Base-by-base conservation (phyloP, 2,888 invertebrate species). In the Epinotia bilunana region DNA sequence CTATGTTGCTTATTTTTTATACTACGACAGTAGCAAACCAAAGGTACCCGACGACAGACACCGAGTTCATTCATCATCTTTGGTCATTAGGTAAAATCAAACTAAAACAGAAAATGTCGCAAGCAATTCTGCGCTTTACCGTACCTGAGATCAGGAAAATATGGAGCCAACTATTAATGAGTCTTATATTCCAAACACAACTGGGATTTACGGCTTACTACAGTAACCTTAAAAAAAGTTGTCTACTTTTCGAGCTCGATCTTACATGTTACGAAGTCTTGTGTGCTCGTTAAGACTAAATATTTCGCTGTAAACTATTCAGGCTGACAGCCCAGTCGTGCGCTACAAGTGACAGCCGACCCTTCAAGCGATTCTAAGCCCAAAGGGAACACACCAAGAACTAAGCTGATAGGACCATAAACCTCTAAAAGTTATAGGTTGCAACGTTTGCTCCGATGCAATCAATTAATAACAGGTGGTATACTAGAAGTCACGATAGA, bases 401-500 rank as follows among this genome's bases (percentile, higher is more conserved):
- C 53, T 7, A 53, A 18, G 39, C 18, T 33, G 13, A 55, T 43
- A 23, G 49, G 18, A 33, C 49, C 57, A 74, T 64, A 74, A 64
- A 74, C 20, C 7, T 60, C 28, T 16, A 55, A 53, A 61, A 69
- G 71, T 61, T 46, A 71, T 39, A 55, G 57, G 64, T 65, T 13
- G 60, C 65, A 60, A 65, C 18, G 67, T 60, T 65, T 67, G 78
- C 67, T 62, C 77, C 82, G 86, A 88, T 88, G 79, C 80, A 84
- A 89, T 88, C 88, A 89, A 90, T 89, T 88, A 90, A 88, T 89
- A 87, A 86, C 81, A 79, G 78, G 78, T 75, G 78, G 80, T 79
- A 84, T 78, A 79, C 76, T 76, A 79, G 82, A 83, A 86, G 84
- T 87, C 87, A 86, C 84, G 87, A 87, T 85, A 83, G 81, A 85